Base-by-base conservation (phyloP, 2,888 invertebrate genomes). In the Campaea margaritaria region DNA sequence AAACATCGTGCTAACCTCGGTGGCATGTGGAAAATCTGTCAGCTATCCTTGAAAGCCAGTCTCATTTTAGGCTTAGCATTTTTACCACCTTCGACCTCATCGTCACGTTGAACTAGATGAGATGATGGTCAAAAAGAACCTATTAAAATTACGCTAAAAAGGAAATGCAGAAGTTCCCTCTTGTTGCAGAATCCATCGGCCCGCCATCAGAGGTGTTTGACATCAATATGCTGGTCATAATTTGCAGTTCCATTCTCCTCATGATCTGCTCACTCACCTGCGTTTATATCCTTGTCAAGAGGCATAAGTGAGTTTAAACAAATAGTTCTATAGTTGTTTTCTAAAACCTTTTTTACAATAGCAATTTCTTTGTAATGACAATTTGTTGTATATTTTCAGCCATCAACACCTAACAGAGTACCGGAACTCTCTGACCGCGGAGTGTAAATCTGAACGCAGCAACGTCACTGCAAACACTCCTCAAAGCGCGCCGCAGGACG, bases 161-260 rank as follows among this genome's bases (percentile, higher is more conserved):
- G n/a, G n/a, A n/a, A 21, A 2, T 21, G 5, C 21, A 21, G 21
- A 21, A 3, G 5, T 5, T 21, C 5, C 21, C 21, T n/a, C n/a
- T 51, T 42, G 28, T 87, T 88, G 46, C 86, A 93, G 93, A 92
- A 65, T 79, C 90, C 4, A 87, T 93, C 10, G 92, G 91, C 0
- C 93, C 91, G 0, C 93, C 93, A 0, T 83, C 88, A 0, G 93
- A 93, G 9, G 82, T 81, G 31, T 74, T 92, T 9, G 93, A 93
- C 57, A 69, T 93, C 14, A 93, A 92, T 44, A 86, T 92, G 86
- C 65, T 93, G 15, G 91, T 93, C 10, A 93, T 93, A 31, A 84
- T 91, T 0, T 91, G 91, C 77, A 93, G 93, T 64, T 92, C 91
- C 0, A 84, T 91, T 34, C 74, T 93, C 0, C 75, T 93, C 5